Percentiles rank a stretch among this genome's conserved stretches.
Conservation (phyloP, 2,797 vertebrate species). For the Alectoris magna region DNA sequence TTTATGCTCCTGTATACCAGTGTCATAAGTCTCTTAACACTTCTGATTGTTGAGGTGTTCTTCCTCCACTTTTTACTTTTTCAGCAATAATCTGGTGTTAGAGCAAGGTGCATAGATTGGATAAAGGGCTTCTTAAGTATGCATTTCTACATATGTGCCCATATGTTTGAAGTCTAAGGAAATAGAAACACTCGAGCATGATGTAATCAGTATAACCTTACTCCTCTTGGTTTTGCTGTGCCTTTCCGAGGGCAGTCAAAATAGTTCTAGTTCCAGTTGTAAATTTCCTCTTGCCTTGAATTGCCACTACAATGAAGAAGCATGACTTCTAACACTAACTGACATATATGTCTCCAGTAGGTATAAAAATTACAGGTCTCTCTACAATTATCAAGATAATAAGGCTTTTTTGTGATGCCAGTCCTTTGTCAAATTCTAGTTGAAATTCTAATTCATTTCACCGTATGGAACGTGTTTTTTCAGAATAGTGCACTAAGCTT, state of each 20-base stretch:
- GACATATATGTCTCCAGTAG: fast-evolving
- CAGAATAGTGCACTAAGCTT: background rate
- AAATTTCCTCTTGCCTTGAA: background rate
- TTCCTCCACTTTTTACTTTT: background rate
- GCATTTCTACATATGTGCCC: background rate
- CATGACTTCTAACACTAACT: background rate
- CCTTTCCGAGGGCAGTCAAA: background rate
- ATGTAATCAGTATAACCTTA: background rate
- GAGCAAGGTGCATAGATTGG: background rate
- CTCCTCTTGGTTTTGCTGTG: background rate
- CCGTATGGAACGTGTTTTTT: background rate
- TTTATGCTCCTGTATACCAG: background rate
- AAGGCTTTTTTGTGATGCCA: background rate
- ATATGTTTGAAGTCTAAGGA: background rate
- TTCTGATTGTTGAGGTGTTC: background rate
- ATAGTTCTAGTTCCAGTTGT: background rate
- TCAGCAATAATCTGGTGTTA: background rate
- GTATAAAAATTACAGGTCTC: background rate
- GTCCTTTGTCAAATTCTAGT: background rate
- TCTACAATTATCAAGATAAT: background rate
- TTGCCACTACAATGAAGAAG: background rate
- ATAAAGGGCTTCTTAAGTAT: background rate
- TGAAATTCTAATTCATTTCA: background rate
- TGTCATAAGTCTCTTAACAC: background rate
- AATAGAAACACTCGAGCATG: background rate